Base-by-base conservation (phyloP, 2,888 invertebrate species). In the Bhutanitis thaidina region DNA sequence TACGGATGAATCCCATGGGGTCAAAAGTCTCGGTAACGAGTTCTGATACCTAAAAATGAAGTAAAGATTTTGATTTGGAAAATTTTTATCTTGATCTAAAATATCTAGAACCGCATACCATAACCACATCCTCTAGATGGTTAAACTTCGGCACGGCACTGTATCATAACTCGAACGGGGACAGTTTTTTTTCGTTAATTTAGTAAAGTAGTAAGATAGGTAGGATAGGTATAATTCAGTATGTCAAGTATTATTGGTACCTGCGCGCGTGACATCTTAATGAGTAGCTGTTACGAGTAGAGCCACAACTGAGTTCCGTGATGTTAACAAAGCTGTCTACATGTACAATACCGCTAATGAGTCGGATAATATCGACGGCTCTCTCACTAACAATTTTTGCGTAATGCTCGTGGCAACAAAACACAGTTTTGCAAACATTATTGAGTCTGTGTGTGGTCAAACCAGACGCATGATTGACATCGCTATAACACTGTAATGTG, bases 381-480 rank as follows among this genome's bases (percentile, higher is more conserved):
- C 43, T 20, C 36, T 34, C 34, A 25, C 16, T n/a, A 8, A 36
- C 43, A 41, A 43, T 37, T 43, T 41, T 36, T 38, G 38, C 46
- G 49, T 38, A 43, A 49, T 38, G 4, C 38, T 16, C 7, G 7
- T 4, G 27, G 4, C 27, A 4, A 27, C 27, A 27, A 8, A 27
- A 27, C 8, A 27, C 27, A 8, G 8, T 7, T 27, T 7, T 27
- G 20, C 20, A 20, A 20, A 20, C 8, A 32, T 49, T 25, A 30
- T 40, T 20, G 43, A 53, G 44, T 52, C 64, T 56, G 57, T 64
- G 67, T 65, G 65, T 65, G 67, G 67, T 61, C 67, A 20, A n/a
- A 5, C 5, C 20, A 56, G 57, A 52, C 51, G 43, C 41, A 34
- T 53, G 56, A 62, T 59, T 61, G 61, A 62, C 62, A 54, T 55